Conservation (phyloP, 2,888 invertebrate species). For the Standfussiana lucernea region DNA sequence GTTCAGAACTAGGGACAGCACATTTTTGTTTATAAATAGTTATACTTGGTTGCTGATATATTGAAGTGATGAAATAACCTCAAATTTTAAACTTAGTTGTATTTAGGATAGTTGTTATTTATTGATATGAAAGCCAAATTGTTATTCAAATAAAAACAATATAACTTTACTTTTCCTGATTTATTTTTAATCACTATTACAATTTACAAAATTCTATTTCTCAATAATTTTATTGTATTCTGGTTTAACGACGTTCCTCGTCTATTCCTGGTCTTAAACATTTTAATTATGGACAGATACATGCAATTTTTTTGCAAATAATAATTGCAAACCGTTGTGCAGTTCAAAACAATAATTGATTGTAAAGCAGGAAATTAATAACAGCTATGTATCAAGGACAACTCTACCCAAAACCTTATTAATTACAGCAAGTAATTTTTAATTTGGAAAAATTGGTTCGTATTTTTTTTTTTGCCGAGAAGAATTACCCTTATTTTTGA, state of each 20-base stretch:
- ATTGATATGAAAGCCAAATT: constrained; percentile 73
- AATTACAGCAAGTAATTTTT: constrained; percentile 12
- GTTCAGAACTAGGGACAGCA: not conserved
- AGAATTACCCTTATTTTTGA: constrained; percentile 6
- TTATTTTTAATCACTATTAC: constrained; percentile 65
- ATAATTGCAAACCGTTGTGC: constrained; percentile 41
- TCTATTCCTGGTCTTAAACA: constrained; percentile 29
- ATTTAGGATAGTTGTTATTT: constrained; percentile 73
- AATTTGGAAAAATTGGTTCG: not conserved
- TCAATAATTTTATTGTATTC: constrained; percentile 43
- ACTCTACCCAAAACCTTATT: not conserved
- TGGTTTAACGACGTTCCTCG: constrained; percentile 34
- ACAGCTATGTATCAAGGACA: not conserved
- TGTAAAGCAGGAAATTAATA: constrained; percentile 1
- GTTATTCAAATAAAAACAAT: constrained; percentile 69
- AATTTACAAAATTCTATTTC: constrained; percentile 64
- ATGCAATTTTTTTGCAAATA: constrained; percentile 30
- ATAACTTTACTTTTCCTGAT: constrained; percentile 56
- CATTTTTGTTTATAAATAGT: not conserved
- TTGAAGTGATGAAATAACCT: constrained; percentile 40
- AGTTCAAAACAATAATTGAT: constrained; percentile 10
- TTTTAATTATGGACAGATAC: constrained; percentile 11
- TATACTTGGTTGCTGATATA: not conserved
- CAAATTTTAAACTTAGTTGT: constrained; percentile 10
- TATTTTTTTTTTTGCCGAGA: not conserved